Percentiles rank a stretch among this genome's conserved stretches.
phyloP scores from a whole-genome alignment of 2,888 invertebrate genomes.

The Lissocephala sabroskyi region DNA sequence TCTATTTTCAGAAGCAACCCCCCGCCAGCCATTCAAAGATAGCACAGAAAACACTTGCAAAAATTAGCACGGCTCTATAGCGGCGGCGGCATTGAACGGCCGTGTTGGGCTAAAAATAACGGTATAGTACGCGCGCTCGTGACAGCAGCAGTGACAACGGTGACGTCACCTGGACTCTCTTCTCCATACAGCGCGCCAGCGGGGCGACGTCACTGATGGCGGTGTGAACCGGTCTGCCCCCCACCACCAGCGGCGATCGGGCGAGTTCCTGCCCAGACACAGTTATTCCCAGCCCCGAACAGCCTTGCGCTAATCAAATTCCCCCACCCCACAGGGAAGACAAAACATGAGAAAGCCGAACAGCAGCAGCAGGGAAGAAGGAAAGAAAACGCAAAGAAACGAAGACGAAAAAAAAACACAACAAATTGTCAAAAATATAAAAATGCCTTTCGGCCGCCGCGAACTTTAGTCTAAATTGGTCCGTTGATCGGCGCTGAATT shows the following conservation, averaged over 20 bases:
- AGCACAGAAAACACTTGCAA: slow-evolving; percentile 62
- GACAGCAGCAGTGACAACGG: slow-evolving; percentile 42
- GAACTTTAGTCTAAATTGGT: slow-evolving; percentile 57
- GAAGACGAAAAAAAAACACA: slow-evolving; percentile 35
- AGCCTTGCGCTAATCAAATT: not conserved
- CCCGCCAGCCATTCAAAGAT: slow-evolving; percentile 48
- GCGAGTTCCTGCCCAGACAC: too few relatives aligned
- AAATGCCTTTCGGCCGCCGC: slow-evolving; percentile 48
- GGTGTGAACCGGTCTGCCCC: slow-evolving; percentile 33
- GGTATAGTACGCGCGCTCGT: slow-evolving; percentile 39
- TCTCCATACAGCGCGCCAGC: slow-evolving; percentile 19
- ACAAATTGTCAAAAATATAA: slow-evolving; percentile 49
- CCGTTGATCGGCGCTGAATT: slow-evolving; percentile 46
- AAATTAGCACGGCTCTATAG: slow-evolving; percentile 47
- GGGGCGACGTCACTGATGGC: slow-evolving; percentile 42
- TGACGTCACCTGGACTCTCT: slow-evolving; percentile 33
- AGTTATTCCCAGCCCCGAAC: too few relatives aligned
- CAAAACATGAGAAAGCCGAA: slow-evolving; percentile 51
- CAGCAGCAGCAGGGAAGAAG: slow-evolving; percentile 53
- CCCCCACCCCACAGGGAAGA: too few relatives aligned
- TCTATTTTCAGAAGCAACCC: slow-evolving; percentile 54
- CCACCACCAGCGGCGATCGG: too few relatives aligned
- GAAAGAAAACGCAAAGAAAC: slow-evolving; percentile 28
- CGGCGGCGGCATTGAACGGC: slow-evolving; percentile 10
- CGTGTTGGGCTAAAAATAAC: slow-evolving; percentile 50